A percentile compares a stretch with the other conserved stretches of the same genome.
These are phyloP conservation scores for Rotaria magnacalcarata DNA, from an alignment of 2,888 invertebrate genomes.

Conservation along the genomic window DNA sequence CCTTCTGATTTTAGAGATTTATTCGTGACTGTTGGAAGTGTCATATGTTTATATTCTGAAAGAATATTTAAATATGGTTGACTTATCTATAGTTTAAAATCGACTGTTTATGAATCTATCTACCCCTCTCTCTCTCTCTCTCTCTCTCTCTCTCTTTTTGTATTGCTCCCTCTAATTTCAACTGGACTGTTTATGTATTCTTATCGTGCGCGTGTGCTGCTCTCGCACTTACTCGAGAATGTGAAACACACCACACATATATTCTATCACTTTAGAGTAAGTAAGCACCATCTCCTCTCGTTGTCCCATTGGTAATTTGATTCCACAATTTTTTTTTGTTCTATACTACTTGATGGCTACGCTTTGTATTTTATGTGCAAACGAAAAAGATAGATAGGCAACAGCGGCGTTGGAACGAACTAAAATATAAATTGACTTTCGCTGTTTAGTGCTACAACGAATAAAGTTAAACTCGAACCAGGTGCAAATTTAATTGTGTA, in stretches of 20 bases:
- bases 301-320: constrained; percentile 31
- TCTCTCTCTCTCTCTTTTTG: no score
- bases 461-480: constrained; percentile 20
- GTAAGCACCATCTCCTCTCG: constrained; percentile 20
- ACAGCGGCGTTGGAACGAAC: constrained; percentile 6
- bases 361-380: constrained; percentile 1
- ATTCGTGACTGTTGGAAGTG: not conserved
- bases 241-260: constrained; percentile 29
- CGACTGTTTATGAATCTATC: not conserved
- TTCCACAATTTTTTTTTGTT: constrained; percentile 24
- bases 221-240: constrained; percentile 22
- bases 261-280: constrained; percentile 17
- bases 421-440: constrained; percentile 29
- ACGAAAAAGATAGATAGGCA: constrained; percentile 29
- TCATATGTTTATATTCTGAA: constrained; percentile 18
- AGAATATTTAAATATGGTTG: not conserved
- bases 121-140: no score
- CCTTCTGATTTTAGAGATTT: not conserved
- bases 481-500: constrained; percentile 20
- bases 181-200: constrained; percentile 28
- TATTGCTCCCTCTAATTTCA: not conserved
- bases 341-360: constrained; percentile 16
- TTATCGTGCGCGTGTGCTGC: not conserved
- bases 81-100: constrained; percentile 6
- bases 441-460: constrained; percentile 4